Base-by-base conservation (phyloP, 2,888 invertebrate genomes). In the Dicyrtoma fusca region DNA sequence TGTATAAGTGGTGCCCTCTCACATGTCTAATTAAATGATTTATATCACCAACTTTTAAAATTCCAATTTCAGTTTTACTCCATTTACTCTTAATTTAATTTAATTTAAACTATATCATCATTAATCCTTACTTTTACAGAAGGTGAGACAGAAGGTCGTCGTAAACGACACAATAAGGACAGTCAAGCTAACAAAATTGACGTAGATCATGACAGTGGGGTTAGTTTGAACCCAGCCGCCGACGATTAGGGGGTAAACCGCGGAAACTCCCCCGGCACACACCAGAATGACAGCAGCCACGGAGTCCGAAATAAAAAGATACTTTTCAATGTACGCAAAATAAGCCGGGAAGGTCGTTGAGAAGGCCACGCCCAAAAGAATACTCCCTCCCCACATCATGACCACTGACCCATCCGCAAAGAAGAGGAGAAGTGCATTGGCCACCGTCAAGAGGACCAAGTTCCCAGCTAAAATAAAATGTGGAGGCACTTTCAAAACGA, bases 321-420 rank as follows among this genome's bases (percentile, higher is more conserved):
- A 70, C 14, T 70, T 59, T 26, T 75, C 74, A 34, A 77, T 74
- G 55, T 71, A 77, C 1, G 71, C 70, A 65, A 63, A 73, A n/a
- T 69, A 74, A 13, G 68, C 53, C 0, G 75, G 73, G 1, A 63
- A 55, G 0, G 66, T 34, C 0, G 74, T 74, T 8, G 74, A 74
- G 23, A 74, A 68, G 11, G 74, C 77, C 17, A 73, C 8, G 6
- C 77, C 77, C 21, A 71, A 57, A 6, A 73, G 34, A 19, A 70
- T 49, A 26, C 72, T 73, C 14, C 74, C 72, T 1, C 47, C 42
- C 75, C 75, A 76, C 45, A 77, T 21, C 59, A 66, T 57, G 0
- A 47, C 42, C 13, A 45, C 0, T 0, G 64, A 65, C 4, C 53
- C 42, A 11, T 70, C 70, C 8, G 53, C 75, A 63, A 66, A 69